phyloP scores from a whole-genome alignment of 2,888 invertebrate genomes.

The Drosophila demipolita region DNA sequence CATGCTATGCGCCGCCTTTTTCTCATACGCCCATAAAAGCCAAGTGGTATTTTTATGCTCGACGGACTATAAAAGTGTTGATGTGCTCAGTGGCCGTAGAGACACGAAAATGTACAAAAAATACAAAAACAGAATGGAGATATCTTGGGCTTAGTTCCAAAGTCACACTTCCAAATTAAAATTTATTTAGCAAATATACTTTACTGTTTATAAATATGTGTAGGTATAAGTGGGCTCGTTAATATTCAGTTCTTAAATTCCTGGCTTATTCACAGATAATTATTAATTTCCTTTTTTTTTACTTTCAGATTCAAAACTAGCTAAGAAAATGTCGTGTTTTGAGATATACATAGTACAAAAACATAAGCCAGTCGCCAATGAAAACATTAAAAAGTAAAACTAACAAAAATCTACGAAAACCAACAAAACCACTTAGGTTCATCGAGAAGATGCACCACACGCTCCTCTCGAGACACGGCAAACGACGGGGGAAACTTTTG shows the following conservation, averaged over 20 bases:
- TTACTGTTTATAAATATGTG: not conserved
- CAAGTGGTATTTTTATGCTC: conserved; percentile 59
- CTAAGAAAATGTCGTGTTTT: conserved; percentile 47
- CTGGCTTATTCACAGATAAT: not conserved
- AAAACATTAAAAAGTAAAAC: conserved; percentile 59
- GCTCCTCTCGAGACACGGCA: conserved; percentile 27
- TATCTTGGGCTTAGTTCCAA: not conserved
- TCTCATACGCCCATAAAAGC: conserved; percentile 4
- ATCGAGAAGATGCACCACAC: conserved; percentile 59
- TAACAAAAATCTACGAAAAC: conserved; percentile 30
- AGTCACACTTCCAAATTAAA: not conserved
- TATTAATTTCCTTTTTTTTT: not conserved
- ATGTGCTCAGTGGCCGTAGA: conserved; percentile 8
- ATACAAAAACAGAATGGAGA: not conserved
- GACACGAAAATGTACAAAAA: conserved; percentile 16
- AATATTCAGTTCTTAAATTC: not conserved
- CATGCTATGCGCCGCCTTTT: not conserved
- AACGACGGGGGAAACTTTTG: conserved; percentile 41
- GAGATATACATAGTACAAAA: conserved; percentile 33
- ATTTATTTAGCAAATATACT: not conserved
- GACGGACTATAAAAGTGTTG: conserved; percentile 67
- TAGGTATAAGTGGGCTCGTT: not conserved
- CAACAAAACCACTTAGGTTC: conserved; percentile 38
- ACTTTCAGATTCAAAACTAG: conserved; percentile 32
- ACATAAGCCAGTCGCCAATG: conserved; percentile 24